Evolutionary conservation across 2,113 vertebrate genomes (phyloP).

Genomic region (Daphoenositta chrysoptera): DNA sequence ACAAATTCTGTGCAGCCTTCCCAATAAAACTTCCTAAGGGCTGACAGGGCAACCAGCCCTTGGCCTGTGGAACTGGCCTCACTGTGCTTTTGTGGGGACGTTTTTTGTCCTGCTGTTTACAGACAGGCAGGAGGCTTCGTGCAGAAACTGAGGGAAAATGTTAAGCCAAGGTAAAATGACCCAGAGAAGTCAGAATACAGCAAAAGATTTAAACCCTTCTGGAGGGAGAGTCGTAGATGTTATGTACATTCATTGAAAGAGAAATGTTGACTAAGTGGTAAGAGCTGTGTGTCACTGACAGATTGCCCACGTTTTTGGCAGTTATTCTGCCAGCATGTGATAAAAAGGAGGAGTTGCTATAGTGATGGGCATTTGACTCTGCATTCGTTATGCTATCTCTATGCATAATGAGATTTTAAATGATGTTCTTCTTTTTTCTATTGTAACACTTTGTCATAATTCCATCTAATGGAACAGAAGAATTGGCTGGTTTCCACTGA

Average conservation of each 20-base stretch:
- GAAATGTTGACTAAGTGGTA: not conserved
- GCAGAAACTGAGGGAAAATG: not conserved
- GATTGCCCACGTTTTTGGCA: not conserved
- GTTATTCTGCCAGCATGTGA: not conserved
- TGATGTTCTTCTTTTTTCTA: not conserved
- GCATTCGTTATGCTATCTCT: not conserved
- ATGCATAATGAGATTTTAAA: not conserved
- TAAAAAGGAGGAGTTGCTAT: conserved; percentile 19
- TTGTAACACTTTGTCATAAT: not conserved
- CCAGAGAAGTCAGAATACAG: not conserved
- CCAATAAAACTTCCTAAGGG: not conserved
- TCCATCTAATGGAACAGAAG: not conserved
- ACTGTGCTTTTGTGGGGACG: not conserved
- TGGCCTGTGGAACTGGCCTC: not conserved
- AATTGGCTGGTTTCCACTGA: not conserved
- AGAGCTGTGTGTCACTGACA: not conserved
- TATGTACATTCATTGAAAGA: not conserved
- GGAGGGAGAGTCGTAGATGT: not conserved
- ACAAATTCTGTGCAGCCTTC: not conserved
- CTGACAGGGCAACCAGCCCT: not conserved
- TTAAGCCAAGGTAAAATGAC: not conserved
- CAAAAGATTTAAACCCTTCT: not conserved
- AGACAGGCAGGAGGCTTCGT: not conserved
- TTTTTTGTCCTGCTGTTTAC: not conserved
- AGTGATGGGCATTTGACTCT: not conserved